Percentiles rank a stretch among this genome's conserved stretches.
phyloP scores from a whole-genome alignment of 1,140 invertebrate genomes.

The Ectropis grisescens region DNA sequence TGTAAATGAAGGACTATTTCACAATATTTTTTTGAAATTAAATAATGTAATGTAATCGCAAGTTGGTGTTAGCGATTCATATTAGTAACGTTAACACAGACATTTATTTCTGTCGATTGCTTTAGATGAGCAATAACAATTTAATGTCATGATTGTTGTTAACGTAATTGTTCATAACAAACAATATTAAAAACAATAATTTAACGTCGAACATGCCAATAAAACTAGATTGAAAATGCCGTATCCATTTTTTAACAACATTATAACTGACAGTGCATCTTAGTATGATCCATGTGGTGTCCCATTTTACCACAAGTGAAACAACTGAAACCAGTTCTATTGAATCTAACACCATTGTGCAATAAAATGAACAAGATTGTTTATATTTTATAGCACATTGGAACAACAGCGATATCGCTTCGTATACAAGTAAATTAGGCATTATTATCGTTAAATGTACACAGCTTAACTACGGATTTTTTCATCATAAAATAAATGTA shows the following conservation, averaged over 20 bases:
- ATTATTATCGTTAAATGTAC: constrained; percentile 51
- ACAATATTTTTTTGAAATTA: constrained; percentile 36
- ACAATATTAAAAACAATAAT: constrained; percentile 28
- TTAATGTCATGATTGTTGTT: no score
- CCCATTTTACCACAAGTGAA: constrained; percentile 1
- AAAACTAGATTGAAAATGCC: constrained; percentile 40
- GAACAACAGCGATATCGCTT: constrained; percentile 25
- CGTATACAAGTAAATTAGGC: constrained; percentile 51
- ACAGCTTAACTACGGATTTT: constrained; percentile 65
- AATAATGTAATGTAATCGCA: constrained; percentile 66
- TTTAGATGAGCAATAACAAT: no score
- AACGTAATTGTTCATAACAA: constrained; percentile 30
- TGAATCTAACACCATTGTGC: constrained; percentile 14
- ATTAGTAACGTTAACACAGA: no score
- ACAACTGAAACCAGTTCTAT: constrained; percentile 12
- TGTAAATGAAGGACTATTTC: no score
- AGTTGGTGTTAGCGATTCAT: constrained; percentile 26
- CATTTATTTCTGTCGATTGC: no score
- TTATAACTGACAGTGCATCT: constrained; percentile 48
- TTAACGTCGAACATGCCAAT: constrained; percentile 58
- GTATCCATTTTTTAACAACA: constrained; percentile 41
- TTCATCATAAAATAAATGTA: constrained; percentile 62
- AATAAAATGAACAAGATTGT: neutral
- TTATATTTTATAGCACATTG: no score
- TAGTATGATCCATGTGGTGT: constrained; percentile 5